A percentile compares a stretch with the other conserved stretches of the same genome.
Evolutionary conservation across 1,140 invertebrate genomes (phyloP).

Genomic region (Varroa destructor): DNA sequence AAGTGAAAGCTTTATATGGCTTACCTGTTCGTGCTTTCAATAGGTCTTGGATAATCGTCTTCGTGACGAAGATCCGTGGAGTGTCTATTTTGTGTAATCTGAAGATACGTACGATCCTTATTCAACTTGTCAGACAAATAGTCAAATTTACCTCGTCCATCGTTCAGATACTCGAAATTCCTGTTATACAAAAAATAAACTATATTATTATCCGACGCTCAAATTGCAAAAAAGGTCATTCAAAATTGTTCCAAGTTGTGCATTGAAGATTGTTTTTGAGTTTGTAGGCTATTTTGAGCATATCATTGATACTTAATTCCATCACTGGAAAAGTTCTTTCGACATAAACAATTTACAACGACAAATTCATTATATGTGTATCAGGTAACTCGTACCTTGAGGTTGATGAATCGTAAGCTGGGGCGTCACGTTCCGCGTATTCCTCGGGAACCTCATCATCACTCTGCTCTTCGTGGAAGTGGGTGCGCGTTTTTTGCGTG

Average conservation of each 20-base stretch:
- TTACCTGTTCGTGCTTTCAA: conserved; percentile 23
- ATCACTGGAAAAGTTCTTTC: no score
- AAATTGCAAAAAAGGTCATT: no score
- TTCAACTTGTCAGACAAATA: conserved; percentile 17
- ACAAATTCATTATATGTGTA: no score
- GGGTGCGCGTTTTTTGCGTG: conserved; percentile 52
- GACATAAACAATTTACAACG: no score
- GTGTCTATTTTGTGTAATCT: conserved; percentile 7
- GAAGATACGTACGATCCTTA: conserved; percentile 14
- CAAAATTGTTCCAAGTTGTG: no score
- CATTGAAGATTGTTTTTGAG: no score
- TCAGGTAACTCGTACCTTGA: not conserved
- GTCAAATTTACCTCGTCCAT: conserved; percentile 20
- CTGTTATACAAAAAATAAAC: not conserved
- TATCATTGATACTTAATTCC: no score
- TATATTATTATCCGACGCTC: no score
- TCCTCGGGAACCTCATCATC: conserved; percentile 57
- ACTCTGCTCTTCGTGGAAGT: conserved; percentile 48
- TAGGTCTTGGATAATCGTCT: conserved; percentile 6
- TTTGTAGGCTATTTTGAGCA: no score
- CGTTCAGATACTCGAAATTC: conserved; percentile 27
- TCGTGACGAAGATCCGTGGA: conserved; percentile 11
- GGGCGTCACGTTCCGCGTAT: conserved; percentile 1
- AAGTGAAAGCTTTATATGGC: no score
- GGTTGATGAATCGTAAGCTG: conserved; percentile 16